Percentiles rank a stretch among this genome's conserved stretches.
Evolutionary conservation across 2,113 vertebrate species (phyloP).

Genomic region (Sphaerodactylus townsendi): DNA sequence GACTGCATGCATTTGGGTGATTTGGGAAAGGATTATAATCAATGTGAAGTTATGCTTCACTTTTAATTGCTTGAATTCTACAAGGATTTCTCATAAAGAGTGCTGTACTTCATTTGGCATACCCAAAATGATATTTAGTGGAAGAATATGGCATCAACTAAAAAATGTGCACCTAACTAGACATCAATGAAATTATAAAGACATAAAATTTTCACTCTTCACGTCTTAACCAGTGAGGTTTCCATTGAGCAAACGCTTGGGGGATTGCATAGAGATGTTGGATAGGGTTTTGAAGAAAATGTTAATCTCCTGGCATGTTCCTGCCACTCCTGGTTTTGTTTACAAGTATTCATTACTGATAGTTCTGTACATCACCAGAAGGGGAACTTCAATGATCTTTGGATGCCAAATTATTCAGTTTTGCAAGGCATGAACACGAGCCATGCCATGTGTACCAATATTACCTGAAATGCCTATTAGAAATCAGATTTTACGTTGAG

Average conservation of each 20-base stretch:
- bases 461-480: neutral
- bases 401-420: neutral
- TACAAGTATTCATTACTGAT: neutral
- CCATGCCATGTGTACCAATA: neutral
- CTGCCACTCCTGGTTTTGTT: neutral
- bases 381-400: neutral
- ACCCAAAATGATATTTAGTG: neutral
- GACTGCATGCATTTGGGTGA: conserved; percentile 44
- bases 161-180: neutral
- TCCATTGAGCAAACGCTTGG: neutral
- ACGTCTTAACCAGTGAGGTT: neutral
- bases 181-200: neutral
- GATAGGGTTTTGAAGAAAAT: neutral
- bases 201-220: neutral
- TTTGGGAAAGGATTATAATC: conserved; percentile 55
- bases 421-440: neutral
- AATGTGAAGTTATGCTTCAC: conserved; percentile 50
- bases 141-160: neutral
- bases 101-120: conserved; percentile 8
- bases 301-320: neutral
- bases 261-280: neutral
- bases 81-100: conserved; percentile 36
- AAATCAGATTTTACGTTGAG: neutral
- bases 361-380: neutral
- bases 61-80: conserved; percentile 51